Base-by-base conservation (phyloP, 2,113 vertebrate genomes). In the Paradisaea rubra region DNA sequence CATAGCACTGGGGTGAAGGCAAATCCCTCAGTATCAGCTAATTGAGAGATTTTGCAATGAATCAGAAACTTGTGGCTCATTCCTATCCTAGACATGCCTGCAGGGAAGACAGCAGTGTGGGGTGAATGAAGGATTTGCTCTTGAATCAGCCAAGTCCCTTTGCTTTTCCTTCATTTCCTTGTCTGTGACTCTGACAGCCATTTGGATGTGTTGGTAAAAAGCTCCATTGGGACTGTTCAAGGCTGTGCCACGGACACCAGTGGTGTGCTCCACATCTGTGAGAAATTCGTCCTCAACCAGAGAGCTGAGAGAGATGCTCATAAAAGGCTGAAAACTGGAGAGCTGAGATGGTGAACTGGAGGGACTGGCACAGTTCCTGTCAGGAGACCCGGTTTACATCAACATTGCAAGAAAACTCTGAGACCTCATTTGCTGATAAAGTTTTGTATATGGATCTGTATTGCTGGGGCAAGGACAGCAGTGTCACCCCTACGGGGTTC, bases 231-330 rank as follows among this genome's bases (percentile, higher is more conserved):
- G n/a, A 28, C 15, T 15, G 33, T 25, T 15, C 1, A 15, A 54
- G 25, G 41, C 18, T 53, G 20, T 57, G 28, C 14, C 30, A n/a
- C 0, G 2, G 59, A n/a, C 42, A 41, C 18, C 4, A 2, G 28
- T 3, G 12, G 13, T 12, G 2, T 52, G 24, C 16, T 83, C 44
- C 44, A 33, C 5, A 5, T 12, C 41, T 1, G 0, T 5, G 2
- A 57, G 23, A 16, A 60, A 6, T 37, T 64, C 1, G 3, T 49
- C n/a, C 63, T 72, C n/a, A 61, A 39, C 15, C 25, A 63, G 54
- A 25, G 41, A 50, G 6, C 1, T 3, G 23, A 60, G 66, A 84
- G 23, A 73, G 39, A 42, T 11, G 8, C 11, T 73, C 10, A 5
- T 28, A 50, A 82, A 47, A 1, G 5, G 4, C 39, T 64, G 24